Percentiles rank a stretch among this genome's conserved stretches.
Evolutionary conservation across 2,888 invertebrate genomes (phyloP).

Genomic region (Pachliopta kotzebuea): DNA sequence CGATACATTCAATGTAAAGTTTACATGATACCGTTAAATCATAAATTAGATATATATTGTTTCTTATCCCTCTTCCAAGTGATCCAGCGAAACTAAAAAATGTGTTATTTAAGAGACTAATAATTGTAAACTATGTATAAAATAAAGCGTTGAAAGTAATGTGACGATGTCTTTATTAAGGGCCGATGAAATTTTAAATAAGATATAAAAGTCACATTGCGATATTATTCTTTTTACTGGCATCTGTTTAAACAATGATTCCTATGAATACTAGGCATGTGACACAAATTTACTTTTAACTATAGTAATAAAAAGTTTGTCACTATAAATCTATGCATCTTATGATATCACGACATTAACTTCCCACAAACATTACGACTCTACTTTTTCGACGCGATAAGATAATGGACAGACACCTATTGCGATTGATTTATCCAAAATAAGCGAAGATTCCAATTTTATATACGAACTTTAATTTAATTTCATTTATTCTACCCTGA

Average conservation of each 20-base stretch:
- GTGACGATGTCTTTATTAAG: constrained; percentile 4
- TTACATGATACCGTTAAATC: constrained; percentile 21
- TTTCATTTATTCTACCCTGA: constrained; percentile 85
- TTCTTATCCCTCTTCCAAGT: background rate
- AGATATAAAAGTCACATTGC: constrained; percentile 5
- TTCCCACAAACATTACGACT: constrained; percentile 20
- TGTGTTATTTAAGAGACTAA: background rate
- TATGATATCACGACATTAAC: constrained; percentile 65
- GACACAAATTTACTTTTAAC: constrained; percentile 6
- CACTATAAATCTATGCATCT: constrained; percentile 50
- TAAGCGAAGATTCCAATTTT: constrained; percentile 64
- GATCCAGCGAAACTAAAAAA: background rate
- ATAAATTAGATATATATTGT: constrained; percentile 17
- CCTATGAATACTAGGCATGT: constrained; percentile 15
- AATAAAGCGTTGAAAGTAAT: constrained; percentile 15
- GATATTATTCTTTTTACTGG: background rate
- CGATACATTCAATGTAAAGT: constrained; percentile 40
- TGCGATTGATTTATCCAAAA: constrained; percentile 64
- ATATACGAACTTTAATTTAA: constrained; percentile 59
- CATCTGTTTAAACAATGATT: constrained; percentile 8
- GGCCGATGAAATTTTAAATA: constrained; percentile 14
- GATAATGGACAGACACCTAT: constrained; percentile 69
- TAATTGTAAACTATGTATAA: background rate
- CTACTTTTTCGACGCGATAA: constrained; percentile 42
- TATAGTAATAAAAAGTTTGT: constrained; percentile 18